Base-by-base conservation (phyloP, 2,888 invertebrate genomes). In the Drosophila macrothrix region DNA sequence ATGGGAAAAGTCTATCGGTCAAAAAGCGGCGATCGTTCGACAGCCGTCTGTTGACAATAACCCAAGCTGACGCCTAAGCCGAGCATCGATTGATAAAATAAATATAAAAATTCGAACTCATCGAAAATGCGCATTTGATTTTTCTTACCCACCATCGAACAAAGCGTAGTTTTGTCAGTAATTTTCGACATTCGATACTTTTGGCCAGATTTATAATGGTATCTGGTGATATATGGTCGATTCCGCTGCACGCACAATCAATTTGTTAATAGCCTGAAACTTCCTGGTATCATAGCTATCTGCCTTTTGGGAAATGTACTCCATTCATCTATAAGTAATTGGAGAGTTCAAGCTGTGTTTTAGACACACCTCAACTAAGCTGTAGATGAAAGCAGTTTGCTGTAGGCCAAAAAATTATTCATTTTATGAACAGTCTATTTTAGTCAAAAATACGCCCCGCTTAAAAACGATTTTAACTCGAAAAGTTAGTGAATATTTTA, bases 1-100 rank as follows among this genome's bases (percentile, higher is more conserved):
- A 78, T 66, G 86, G 89, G 81, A 83, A 80, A 22, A 31, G 71
- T 56, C 52, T 68, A 66, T 78, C 64, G 67, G 52, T 72, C 73
- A 64, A 68, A 64, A 66, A 61, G 10, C 31, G 54, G 46, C 37
- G 29, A 43, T 43, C 41, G 22, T 12, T 12, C 41, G 41, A 43
- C 41, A 43, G 41, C 41, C 41, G 53, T 28, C 58, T 43, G 59
- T 68, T 68, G 71, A 58, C 70, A 56, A 56, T 58, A 43, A 41
- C 7, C 56, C 41, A 39, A 35, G 14, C 41, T 50, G 58, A 77
- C 70, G 61, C 71, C 63, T 28, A 65, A 39, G 14, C 28, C 19
- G 41, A 25, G 50, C n/a, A 52, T 63, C 54, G 61, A 28, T 55
- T 49, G 53, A 58, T 61, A 22, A 77, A 77, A 65, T 66, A 77